Evolutionary conservation across 2,888 invertebrate genomes (phyloP), one percentile per base, ranked within the genome.

Genomic region (Torymus auratus): DNA sequence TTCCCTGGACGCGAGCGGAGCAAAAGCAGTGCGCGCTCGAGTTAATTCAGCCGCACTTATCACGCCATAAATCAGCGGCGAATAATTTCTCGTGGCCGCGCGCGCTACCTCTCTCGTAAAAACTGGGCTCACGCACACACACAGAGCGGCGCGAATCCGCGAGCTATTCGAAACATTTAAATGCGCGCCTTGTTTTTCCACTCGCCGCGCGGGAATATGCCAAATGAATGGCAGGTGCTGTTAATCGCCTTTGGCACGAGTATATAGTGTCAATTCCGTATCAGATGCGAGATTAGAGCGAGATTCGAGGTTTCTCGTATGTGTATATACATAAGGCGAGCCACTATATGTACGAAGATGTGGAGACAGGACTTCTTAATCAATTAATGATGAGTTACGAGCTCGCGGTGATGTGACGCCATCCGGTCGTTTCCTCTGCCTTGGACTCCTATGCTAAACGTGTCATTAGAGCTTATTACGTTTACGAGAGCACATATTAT

Each of bases 321-420:
- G 7, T 2, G 28, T 28, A 7, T 28, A 41, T 41, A 0, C 41
- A 41, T 41, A 41, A 41, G 41, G 41, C 41, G 7, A 41, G 41
- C 41, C 41, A 41, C 41, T 41, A 10, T 41, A 41, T 28, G 7
- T 15, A 20, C 20, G 20, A 20, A 2, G 20, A 20, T 20, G 20
- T 20, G 20, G 20, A 20, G 80, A 81, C 83, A 80, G 82, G 84
- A 82, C 84, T 85, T 84, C 85, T 87, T 87, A 86, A 87, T 87
- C 87, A 87, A 88, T 87, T 87, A 87, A 87, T 84, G 83, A 83
- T 85, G 86, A 86, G 83, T 87, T 86, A 86, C 83, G 85, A 85
- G 41, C 61, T 11, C 41, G 55, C 50, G 41, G 61, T 2, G 50
- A 65, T 55, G 28, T 58, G 50, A 62, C 68, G 67, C 15, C 41